A percentile compares a stretch with the other conserved stretches of the same genome.
Conservation (phyloP, 2,797 vertebrate species). For the Allobates femoralis region DNA sequence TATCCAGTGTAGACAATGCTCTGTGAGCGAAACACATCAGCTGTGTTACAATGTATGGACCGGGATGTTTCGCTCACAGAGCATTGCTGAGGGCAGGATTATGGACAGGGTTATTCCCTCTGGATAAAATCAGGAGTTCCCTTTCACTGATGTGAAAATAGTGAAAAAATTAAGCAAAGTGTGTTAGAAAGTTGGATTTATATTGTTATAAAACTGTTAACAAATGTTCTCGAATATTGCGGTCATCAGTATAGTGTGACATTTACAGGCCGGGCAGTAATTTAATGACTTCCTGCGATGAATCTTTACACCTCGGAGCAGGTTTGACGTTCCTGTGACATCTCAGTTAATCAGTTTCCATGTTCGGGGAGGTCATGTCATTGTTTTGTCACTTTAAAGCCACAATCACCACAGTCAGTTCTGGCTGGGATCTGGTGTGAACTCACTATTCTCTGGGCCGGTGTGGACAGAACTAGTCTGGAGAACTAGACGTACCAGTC, state of each 20-base stretch:
- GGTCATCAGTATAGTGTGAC: background rate
- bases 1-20: too few relatives aligned
- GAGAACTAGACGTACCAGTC: constrained; percentile 29
- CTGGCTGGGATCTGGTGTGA: constrained; percentile 3
- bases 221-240: too few relatives aligned
- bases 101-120: too few relatives aligned
- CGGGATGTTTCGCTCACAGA: too few relatives aligned
- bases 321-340: background rate
- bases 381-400: constrained; percentile 4
- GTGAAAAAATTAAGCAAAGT: too few relatives aligned
- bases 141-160: too few relatives aligned
- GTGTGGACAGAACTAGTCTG: constrained; percentile 24
- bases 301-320: background rate
- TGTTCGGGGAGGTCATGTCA: background rate
- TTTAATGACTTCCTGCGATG: background rate
- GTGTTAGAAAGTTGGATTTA: background rate
- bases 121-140: too few relatives aligned
- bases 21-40: too few relatives aligned
- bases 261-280: background rate
- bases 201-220: background rate
- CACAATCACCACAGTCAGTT: background rate
- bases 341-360: background rate
- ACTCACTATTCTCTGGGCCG: background rate
- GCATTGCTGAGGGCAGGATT: too few relatives aligned
- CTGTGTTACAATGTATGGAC: too few relatives aligned